Percentiles rank a stretch among this genome's conserved stretches.
Evolutionary conservation across 2,888 invertebrate genomes (phyloP).

Genomic region (Megamerina dolium): DNA sequence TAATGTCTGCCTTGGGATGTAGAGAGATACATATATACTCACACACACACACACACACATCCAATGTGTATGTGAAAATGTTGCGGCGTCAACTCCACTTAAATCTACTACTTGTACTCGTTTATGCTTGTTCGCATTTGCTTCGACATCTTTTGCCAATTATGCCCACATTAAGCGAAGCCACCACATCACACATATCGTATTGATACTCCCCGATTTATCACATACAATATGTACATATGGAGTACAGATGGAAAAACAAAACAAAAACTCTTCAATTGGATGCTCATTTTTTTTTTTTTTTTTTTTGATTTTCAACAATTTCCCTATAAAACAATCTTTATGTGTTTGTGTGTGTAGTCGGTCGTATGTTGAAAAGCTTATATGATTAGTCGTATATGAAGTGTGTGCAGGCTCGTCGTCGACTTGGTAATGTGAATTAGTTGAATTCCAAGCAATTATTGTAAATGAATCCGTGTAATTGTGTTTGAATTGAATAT

Average conservation of each 20-base stretch:
- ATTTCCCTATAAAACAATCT: too few species aligned
- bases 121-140: constrained; percentile 10
- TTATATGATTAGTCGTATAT: too few species aligned
- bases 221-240: neutral
- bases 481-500: constrained; percentile 10
- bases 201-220: constrained; percentile 2
- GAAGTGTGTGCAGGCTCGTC: too few species aligned
- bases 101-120: constrained; percentile 12
- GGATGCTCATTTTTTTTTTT: neutral
- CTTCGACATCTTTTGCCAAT: constrained; percentile 26
- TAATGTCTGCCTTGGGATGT: too few species aligned
- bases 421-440: constrained; percentile 40
- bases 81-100: too few species aligned
- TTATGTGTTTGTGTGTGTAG: constrained; percentile 1
- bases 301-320: neutral
- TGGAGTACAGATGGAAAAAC: neutral
- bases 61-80: too few species aligned
- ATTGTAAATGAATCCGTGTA: constrained; percentile 31
- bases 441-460: constrained; percentile 37
- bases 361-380: too few species aligned
- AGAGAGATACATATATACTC: too few species aligned
- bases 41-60: too few species aligned
- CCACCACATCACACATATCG: too few species aligned
- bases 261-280: neutral
- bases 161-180: constrained; percentile 22